These are phyloP conservation scores for Drosophila tanythrix DNA, from an alignment of 2,888 invertebrate genomes.

Conservation along the genomic window DNA sequence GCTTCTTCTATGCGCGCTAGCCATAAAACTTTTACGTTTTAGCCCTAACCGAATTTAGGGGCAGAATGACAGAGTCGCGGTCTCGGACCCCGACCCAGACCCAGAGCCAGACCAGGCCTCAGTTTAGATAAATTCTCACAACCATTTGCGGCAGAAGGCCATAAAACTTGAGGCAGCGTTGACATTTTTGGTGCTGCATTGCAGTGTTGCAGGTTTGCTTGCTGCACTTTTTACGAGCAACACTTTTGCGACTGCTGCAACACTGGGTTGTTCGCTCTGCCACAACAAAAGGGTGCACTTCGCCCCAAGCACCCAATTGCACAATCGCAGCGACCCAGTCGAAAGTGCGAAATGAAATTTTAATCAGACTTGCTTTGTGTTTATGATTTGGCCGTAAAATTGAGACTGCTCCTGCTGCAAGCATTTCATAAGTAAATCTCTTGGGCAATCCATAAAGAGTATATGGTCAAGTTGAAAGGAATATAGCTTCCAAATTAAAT, in stretches of 20 bases:
- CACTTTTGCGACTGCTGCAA: slow-evolving; percentile 45
- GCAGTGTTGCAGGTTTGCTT: slow-evolving; percentile 61
- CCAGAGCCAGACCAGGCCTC: slow-evolving; percentile 24
- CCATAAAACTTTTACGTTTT: slow-evolving; percentile 77
- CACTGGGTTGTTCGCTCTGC: slow-evolving; percentile 1
- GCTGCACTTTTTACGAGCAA: slow-evolving; percentile 66
- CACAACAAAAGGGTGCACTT: not conserved
- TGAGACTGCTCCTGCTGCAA: slow-evolving; percentile 13
- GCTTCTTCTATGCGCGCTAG: slow-evolving; percentile 41
- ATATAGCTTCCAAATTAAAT: not conserved
- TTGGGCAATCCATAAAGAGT: slow-evolving; percentile 9
- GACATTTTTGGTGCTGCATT: slow-evolving; percentile 74
- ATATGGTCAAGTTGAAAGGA: not conserved
- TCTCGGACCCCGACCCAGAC: slow-evolving; percentile 11
- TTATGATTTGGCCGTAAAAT: slow-evolving; percentile 64
- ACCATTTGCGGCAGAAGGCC: slow-evolving; percentile 54
- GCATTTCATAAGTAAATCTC: slow-evolving; percentile 25
- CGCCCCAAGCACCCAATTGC: slow-evolving; percentile 1
- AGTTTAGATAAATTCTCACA: slow-evolving; percentile 69
- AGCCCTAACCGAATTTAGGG: slow-evolving; percentile 69
- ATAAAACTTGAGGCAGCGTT: slow-evolving; percentile 65
- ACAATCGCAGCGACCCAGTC: slow-evolving; percentile 65
- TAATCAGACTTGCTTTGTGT: slow-evolving; percentile 56
- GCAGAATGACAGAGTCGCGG: slow-evolving; percentile 13
- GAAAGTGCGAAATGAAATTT: slow-evolving; percentile 75